These are phyloP conservation scores for Montipora sp. DNA, from an alignment of 64 coral and sea anemone species.

Conservation along the genomic window DNA sequence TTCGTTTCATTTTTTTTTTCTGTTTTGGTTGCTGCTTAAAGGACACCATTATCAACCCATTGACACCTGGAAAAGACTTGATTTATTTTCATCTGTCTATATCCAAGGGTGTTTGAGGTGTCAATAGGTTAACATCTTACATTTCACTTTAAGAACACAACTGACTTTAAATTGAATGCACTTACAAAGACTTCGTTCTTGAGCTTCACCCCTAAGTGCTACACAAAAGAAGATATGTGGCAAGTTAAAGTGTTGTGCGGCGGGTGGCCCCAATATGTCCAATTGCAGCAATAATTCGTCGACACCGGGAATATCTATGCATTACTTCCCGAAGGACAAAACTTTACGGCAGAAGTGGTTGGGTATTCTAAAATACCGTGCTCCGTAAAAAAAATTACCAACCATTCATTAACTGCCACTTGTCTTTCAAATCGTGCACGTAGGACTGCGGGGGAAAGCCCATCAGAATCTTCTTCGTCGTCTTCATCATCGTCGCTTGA, in stretches of 20 bases:
- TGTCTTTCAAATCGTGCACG: conserved; percentile 54
- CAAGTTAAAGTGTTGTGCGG: background rate
- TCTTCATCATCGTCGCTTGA: conserved; percentile 58
- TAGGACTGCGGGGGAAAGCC: conserved; percentile 56
- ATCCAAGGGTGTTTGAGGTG: too few species aligned
- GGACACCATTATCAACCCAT: too few species aligned
- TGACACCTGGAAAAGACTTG: too few species aligned
- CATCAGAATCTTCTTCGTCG: conserved; percentile 37
- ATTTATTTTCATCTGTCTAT: too few species aligned
- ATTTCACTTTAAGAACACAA: too few species aligned
- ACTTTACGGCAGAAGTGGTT: conserved; percentile 49
- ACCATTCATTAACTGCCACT: conserved; percentile 48
- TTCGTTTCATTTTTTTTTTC: too few species aligned
- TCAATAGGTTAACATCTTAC: too few species aligned
- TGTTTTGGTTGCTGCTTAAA: too few species aligned
- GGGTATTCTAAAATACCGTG: background rate
- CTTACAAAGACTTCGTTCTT: too few species aligned
- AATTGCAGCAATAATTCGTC: conserved; percentile 54
- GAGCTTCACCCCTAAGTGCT: too few species aligned
- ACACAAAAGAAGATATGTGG: too few species aligned
- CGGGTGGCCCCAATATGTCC: conserved; percentile 49
- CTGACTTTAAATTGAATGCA: too few species aligned
- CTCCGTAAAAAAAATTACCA: background rate
- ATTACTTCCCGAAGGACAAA: conserved; percentile 49
- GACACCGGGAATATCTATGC: conserved; percentile 45